A percentile compares a stretch with the other conserved stretches of the same genome.
phyloP scores from a whole-genome alignment of 1,140 invertebrate species.

The Carcinoscorpius rotundicauda region DNA sequence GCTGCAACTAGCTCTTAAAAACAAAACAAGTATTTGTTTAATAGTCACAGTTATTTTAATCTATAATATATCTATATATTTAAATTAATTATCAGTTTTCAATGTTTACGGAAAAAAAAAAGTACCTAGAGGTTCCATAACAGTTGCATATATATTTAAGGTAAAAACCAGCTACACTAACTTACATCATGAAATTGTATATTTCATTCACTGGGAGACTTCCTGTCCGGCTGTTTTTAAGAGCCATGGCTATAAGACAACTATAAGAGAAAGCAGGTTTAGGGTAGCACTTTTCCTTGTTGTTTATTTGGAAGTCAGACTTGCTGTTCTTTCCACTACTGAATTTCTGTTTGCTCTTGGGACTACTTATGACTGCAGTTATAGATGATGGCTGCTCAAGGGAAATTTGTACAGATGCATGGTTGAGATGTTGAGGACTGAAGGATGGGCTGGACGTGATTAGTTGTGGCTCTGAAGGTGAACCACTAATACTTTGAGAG shows the following conservation, averaged over 20 bases:
- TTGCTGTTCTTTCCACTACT: not conserved
- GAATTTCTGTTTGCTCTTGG: constrained; percentile 18
- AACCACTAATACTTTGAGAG: not conserved
- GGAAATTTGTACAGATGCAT: constrained; percentile 28
- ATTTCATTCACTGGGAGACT: constrained; percentile 95
- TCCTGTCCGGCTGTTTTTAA: constrained; percentile 89
- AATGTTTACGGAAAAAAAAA: too few species aligned
- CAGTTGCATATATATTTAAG: too few species aligned
- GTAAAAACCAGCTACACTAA: constrained; percentile 19
- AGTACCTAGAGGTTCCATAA: too few species aligned
- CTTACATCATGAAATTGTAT: constrained; percentile 96
- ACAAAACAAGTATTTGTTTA: too few species aligned
- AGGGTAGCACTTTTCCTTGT: constrained; percentile 56
- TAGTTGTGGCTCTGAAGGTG: not conserved
- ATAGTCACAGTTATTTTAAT: too few species aligned
- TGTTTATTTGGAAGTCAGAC: too few species aligned
- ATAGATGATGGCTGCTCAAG: constrained; percentile 27
- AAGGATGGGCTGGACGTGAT: constrained; percentile 21
- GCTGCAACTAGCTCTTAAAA: too few species aligned
- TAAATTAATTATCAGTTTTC: too few species aligned
- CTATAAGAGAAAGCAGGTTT: constrained; percentile 97
- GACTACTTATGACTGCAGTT: constrained; percentile 22
- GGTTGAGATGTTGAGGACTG: constrained; percentile 22
- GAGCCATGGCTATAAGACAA: constrained; percentile 90
- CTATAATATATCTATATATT: too few species aligned